These are phyloP conservation scores for Rhyacophila evoluta DNA, from an alignment of 2,888 invertebrate species.

Conservation along the genomic window DNA sequence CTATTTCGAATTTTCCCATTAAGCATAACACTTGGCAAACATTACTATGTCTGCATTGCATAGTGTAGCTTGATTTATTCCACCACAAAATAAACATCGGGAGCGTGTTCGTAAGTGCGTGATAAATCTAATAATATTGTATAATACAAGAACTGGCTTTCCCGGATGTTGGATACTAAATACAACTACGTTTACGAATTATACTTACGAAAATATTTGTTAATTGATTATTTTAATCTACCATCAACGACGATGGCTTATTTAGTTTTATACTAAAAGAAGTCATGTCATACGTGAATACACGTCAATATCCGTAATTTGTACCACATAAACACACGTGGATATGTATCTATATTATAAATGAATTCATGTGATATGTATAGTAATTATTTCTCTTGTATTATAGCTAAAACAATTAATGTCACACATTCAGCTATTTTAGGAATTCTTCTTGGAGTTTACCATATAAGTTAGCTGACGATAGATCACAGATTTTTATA, in stretches of 20 bases:
- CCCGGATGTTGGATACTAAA: neutral
- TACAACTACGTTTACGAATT: too few species aligned
- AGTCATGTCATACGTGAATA: too few species aligned
- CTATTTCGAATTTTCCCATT: neutral
- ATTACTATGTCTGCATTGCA: neutral
- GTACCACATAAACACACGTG: too few species aligned
- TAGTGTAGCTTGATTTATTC: neutral
- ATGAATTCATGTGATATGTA: too few species aligned
- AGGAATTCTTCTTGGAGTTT: too few species aligned
- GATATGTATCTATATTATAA: too few species aligned
- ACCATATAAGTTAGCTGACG: too few species aligned
- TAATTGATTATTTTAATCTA: neutral
- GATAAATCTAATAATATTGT: conserved; percentile 12
- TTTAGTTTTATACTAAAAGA: neutral
- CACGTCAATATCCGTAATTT: too few species aligned
- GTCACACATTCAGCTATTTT: too few species aligned
- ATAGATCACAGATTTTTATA: too few species aligned
- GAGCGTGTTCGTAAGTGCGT: conserved; percentile 5
- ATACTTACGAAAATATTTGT: neutral
- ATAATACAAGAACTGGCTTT: neutral
- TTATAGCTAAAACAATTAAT: too few species aligned
- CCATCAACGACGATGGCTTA: neutral
- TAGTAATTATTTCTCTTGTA: too few species aligned
- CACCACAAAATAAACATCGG: neutral
- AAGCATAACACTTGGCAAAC: neutral